A percentile compares a stretch with the other conserved stretches of the same genome.
Conservation (phyloP, 2,888 invertebrate genomes). For the Cryptocheilus praepositus region DNA sequence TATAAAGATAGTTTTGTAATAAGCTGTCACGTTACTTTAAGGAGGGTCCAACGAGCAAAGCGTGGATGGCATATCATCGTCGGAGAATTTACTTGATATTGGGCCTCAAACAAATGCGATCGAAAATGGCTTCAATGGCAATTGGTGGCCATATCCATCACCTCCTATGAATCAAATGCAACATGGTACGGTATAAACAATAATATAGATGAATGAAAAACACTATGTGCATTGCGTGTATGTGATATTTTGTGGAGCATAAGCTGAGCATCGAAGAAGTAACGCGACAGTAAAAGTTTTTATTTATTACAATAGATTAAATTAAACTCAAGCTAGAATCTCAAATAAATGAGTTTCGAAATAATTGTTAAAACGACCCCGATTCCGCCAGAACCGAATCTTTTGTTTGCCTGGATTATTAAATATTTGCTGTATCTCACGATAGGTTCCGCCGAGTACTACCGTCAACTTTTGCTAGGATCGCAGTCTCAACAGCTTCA, state of each 20-base stretch:
- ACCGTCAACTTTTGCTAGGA: slow-evolving; percentile 68
- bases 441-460: slow-evolving; percentile 66
- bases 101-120: slow-evolving; percentile 61
- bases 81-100: slow-evolving; percentile 67
- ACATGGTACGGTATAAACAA: slow-evolving; percentile 55
- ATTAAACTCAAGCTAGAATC: too few species aligned
- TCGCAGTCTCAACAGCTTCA: slow-evolving; percentile 75
- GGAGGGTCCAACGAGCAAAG: slow-evolving; percentile 62
- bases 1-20: not conserved
- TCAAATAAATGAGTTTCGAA: too few species aligned
- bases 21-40: slow-evolving; percentile 23
- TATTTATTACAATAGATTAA: too few species aligned
- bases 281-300: too few species aligned
- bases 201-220: not conserved
- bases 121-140: slow-evolving; percentile 62
- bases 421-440: not conserved
- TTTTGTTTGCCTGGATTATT: not conserved
- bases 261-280: slow-evolving; percentile 9
- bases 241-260: slow-evolving; percentile 13
- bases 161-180: slow-evolving; percentile 61
- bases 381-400: too few species aligned
- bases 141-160: slow-evolving; percentile 65
- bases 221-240: not conserved
- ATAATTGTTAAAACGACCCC: too few species aligned
- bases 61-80: slow-evolving; percentile 59